phyloP scores from a whole-genome alignment of 1,140 invertebrate genomes.

The Galleria mellonella region DNA sequence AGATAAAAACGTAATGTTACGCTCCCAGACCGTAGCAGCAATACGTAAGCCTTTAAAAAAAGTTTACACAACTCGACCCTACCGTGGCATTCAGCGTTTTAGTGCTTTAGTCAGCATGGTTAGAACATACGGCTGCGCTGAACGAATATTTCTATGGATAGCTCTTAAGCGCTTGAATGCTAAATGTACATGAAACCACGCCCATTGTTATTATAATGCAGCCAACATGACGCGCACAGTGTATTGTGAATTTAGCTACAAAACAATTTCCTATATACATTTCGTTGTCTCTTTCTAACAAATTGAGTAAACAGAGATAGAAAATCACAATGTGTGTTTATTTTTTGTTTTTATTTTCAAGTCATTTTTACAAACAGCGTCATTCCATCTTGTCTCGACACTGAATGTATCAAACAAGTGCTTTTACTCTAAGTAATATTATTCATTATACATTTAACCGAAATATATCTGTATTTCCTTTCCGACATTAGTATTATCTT shows the following conservation, averaged over 20 bases:
- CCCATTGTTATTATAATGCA: constrained; percentile 71
- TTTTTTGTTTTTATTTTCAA: constrained; percentile 13
- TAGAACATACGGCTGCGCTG: background rate
- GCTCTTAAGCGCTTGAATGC: constrained; percentile 31
- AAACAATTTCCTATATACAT: constrained; percentile 21
- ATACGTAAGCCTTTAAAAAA: constrained; percentile 64
- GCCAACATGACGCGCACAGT: constrained; percentile 60
- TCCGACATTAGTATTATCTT: no score
- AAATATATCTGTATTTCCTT: no score
- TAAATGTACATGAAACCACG: constrained; percentile 16
- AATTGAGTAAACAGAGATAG: constrained; percentile 19
- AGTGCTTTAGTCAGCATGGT: constrained; percentile 14
- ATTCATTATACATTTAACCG: no score
- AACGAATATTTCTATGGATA: constrained; percentile 2
- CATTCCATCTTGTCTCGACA: no score
- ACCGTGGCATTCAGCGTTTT: constrained; percentile 13
- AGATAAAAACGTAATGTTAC: constrained; percentile 32
- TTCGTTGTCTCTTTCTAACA: constrained; percentile 24
- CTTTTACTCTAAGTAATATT: no score
- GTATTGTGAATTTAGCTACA: constrained; percentile 41
- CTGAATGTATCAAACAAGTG: no score
- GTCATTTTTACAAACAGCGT: no score
- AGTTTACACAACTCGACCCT: constrained; percentile 55
- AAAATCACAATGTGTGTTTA: constrained; percentile 8
- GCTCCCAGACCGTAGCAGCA: constrained; percentile 39